phyloP scores from a whole-genome alignment of 2,888 invertebrate genomes.

The Epirrhoe alternata region DNA sequence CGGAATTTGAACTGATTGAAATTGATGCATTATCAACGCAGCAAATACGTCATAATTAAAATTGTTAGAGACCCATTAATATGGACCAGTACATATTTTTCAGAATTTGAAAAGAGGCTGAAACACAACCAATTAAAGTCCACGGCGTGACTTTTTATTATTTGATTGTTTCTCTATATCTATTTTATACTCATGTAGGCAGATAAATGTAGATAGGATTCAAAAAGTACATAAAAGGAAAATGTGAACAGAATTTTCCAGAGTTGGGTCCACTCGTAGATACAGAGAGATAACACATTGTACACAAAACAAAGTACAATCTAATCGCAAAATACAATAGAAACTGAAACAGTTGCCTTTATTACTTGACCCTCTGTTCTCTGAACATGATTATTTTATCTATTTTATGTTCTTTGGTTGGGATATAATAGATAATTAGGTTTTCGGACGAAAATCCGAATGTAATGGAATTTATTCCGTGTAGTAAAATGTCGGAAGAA shows the following conservation, averaged over 20 bases:
- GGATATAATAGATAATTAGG: neutral
- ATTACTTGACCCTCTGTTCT: constrained; percentile 16
- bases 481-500: neutral
- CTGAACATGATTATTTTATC: constrained; percentile 13
- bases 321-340: constrained; percentile 17
- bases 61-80: no score
- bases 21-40: no score
- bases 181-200: neutral
- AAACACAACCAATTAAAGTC: no score
- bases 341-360: constrained; percentile 17
- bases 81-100: no score
- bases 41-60: no score
- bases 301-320: constrained; percentile 19
- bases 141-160: no score
- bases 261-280: constrained; percentile 14
- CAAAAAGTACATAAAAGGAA: constrained; percentile 15
- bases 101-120: no score
- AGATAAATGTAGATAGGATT: constrained; percentile 1
- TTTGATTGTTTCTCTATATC: no score
- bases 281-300: constrained; percentile 17
- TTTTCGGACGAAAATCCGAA: neutral
- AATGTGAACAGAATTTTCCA: constrained; percentile 11
- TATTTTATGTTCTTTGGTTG: constrained; percentile 1
- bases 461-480: neutral
- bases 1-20: no score